Base-by-base conservation (phyloP, 2,888 invertebrate genomes). In the Sialis fuliginosa region DNA sequence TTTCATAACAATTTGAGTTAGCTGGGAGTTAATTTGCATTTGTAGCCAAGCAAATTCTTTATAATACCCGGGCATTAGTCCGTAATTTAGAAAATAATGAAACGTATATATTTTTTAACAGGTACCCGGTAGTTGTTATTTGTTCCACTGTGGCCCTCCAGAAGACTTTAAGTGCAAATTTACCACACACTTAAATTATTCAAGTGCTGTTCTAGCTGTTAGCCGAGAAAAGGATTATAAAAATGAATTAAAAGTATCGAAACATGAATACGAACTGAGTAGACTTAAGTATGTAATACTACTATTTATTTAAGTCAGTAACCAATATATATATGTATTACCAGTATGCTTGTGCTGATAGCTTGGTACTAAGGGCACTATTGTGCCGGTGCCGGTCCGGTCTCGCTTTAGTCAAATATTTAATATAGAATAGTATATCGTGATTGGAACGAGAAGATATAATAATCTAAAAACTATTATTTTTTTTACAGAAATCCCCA, bases 81-180 rank as follows among this genome's bases (percentile, higher is more conserved):
- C 22, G 22, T 22, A 2, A 22, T 22, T 22, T 22, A 22, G 22
- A 22, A 22, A 22, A 22, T 22, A 22, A 22, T 22, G 22, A 22
- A 22, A 42, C 6, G 12, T 42, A 42, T 42, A 1, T 45, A 49
- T 54, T 52, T 50, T 43, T 51, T 66, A 68, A 39, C 63, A 85
- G 84, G 81, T 77, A 54, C 77, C 83, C 4, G 89, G 89, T 50
- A 87, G 88, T 61, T 92, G 91, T 64, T 92, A 91, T 63, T 69
- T 92, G 53, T 92, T 92, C 65, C 81, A 85, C 63, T 92, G 92
- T 63, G 91, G 92, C 2, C 80, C 87, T 5, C 81, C 87, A 0
- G 85, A 87, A 61, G 86, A 90, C 64, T 90, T 91, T 66, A 84
- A 87, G 58, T 92, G 92, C 69, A 89, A 89, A 71, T 92, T 92